These are phyloP conservation scores for Pseudomyrmex gracilis DNA, from an alignment of 1,140 invertebrate species.

Conservation along the genomic window DNA sequence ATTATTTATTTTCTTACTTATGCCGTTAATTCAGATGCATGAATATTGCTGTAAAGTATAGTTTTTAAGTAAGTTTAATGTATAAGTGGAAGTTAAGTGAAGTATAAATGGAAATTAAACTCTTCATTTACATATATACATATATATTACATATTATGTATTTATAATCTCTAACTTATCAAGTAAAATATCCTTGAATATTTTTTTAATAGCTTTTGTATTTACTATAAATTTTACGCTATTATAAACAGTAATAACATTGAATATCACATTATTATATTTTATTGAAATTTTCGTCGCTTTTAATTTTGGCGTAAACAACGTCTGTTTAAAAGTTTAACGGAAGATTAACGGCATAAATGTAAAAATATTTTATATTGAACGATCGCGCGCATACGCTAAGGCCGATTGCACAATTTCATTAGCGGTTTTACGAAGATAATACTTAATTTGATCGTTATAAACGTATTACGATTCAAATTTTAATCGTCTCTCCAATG, in stretches of 20 bases:
- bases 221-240: background rate
- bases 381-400: constrained; percentile 36
- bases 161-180: no score
- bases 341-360: constrained; percentile 48
- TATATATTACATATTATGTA: no score
- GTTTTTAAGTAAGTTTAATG: no score
- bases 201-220: background rate
- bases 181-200: no score
- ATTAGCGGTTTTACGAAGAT: constrained; percentile 54
- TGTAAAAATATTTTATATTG: constrained; percentile 53
- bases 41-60: no score
- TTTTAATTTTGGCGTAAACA: constrained; percentile 57
- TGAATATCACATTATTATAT: constrained; percentile 1
- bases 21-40: no score
- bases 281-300: constrained; percentile 32
- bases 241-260: background rate
- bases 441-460: constrained; percentile 58
- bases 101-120: no score
- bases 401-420: constrained; percentile 57
- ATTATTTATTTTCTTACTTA: no score
- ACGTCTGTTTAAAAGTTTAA: constrained; percentile 1
- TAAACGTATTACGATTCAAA: constrained; percentile 50
- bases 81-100: no score
- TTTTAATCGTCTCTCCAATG: constrained; percentile 56
- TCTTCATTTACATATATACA: no score